phyloP scores from a whole-genome alignment of 2,113 vertebrate species.

The Cariama cristata region DNA sequence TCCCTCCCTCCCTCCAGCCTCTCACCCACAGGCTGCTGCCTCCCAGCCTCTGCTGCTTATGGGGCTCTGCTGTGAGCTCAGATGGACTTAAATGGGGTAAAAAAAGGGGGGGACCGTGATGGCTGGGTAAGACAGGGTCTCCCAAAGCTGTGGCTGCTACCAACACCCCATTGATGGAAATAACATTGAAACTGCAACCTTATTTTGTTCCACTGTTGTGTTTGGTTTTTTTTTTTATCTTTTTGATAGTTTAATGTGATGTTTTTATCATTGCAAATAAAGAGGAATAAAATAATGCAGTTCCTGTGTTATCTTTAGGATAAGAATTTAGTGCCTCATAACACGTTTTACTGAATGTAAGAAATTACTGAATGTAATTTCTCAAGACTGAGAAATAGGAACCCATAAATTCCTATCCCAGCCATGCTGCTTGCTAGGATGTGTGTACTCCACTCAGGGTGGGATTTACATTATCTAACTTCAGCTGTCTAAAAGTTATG shows the following conservation, averaged over 20 bases:
- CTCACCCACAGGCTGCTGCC: not conserved
- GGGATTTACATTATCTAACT: not conserved
- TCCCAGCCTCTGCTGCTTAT: fast-evolving
- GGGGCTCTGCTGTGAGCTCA: not conserved
- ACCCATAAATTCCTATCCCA: not conserved
- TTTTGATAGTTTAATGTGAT: not conserved
- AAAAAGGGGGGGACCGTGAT: not conserved
- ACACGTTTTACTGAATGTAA: not conserved
- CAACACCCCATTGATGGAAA: not conserved
- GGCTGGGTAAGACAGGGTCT: not conserved
- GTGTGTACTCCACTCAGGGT: not conserved
- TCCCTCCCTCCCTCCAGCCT: not conserved
- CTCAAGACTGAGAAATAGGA: not conserved
- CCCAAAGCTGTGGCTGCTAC: not conserved
- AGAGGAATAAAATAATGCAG: not conserved
- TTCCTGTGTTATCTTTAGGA: not conserved
- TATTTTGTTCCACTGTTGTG: not conserved
- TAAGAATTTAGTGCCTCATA: not conserved
- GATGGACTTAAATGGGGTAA: not conserved
- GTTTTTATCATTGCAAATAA: not conserved
- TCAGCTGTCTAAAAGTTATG: not conserved
- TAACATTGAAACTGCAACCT: not conserved
- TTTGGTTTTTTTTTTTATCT: not conserved
- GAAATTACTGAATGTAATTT: not conserved
- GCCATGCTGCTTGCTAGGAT: not conserved